Evolutionary conservation across 2,113 vertebrate species (phyloP).

Genomic region (Coturnix japonica): DNA sequence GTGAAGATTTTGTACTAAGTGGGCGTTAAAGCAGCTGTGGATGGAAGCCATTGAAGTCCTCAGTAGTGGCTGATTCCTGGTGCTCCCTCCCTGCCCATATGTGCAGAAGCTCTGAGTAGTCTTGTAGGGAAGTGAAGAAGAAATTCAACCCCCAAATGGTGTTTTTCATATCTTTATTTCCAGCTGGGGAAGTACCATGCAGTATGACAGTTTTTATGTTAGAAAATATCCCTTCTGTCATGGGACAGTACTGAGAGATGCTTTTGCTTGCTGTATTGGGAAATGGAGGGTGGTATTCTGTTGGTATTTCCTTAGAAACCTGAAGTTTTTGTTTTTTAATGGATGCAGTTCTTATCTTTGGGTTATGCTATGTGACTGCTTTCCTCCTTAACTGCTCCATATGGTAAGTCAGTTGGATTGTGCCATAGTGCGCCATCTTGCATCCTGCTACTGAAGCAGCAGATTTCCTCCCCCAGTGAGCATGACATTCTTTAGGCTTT

Average conservation of each 20-base stretch:
- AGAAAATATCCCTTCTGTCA: neutral
- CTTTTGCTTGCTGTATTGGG: neutral
- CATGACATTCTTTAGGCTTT: conserved; percentile 52
- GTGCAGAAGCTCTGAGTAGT: neutral
- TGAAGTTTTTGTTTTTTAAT: neutral
- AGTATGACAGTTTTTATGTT: neutral
- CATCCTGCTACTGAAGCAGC: conserved; percentile 27
- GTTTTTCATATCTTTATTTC: neutral
- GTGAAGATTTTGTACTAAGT: neutral
- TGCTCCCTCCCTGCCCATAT: neutral
- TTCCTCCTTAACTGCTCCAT: conserved; percentile 25
- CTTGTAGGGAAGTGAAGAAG: neutral
- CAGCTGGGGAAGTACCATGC: neutral
- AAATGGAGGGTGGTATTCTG: neutral
- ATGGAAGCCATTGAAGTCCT: neutral
- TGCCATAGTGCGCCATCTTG: neutral
- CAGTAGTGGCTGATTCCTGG: neutral
- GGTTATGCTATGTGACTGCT: neutral
- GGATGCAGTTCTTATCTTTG: neutral
- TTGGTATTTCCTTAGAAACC: neutral
- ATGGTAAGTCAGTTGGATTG: conserved; percentile 12
- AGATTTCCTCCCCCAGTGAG: conserved; percentile 41
- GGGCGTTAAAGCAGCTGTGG: neutral
- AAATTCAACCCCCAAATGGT: neutral
- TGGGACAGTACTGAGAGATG: neutral